Evolutionary conservation across 2,888 invertebrate genomes (phyloP).

Genomic region (Byasa hedistus): DNA sequence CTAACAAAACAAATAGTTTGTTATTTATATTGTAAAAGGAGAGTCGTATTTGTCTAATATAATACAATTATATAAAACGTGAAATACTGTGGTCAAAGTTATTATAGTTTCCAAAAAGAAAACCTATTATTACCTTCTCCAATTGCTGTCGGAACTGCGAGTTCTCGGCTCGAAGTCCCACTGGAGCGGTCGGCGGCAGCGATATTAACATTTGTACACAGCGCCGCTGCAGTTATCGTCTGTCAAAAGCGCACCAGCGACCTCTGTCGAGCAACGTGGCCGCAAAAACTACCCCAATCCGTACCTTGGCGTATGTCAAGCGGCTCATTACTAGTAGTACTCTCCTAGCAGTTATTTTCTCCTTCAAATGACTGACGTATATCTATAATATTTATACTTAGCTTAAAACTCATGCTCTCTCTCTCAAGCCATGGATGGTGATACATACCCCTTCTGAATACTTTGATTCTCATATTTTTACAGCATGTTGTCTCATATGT

Average conservation of each 20-base stretch:
- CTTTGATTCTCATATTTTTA: too few species aligned
- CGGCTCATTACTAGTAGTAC: slow-evolving; percentile 5
- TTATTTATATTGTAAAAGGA: too few species aligned
- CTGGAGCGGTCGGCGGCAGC: slow-evolving; percentile 62
- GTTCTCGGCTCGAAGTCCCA: slow-evolving; percentile 53
- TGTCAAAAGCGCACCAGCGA: slow-evolving; percentile 31
- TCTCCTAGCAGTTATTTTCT: not conserved
- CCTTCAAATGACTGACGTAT: not conserved
- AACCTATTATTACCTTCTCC: slow-evolving; percentile 7
- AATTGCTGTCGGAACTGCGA: slow-evolving; percentile 33
- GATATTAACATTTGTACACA: slow-evolving; percentile 71
- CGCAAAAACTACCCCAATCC: slow-evolving; percentile 24
- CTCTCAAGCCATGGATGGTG: too few species aligned
- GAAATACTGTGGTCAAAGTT: too few species aligned
- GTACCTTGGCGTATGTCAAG: not conserved
- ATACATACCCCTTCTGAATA: too few species aligned
- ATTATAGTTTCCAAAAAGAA: too few species aligned
- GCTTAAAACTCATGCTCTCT: too few species aligned
- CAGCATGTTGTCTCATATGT: too few species aligned
- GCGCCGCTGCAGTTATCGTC: slow-evolving; percentile 36
- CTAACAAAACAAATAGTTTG: too few species aligned
- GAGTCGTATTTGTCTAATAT: too few species aligned
- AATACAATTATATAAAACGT: too few species aligned
- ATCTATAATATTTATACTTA: not conserved
- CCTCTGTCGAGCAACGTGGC: slow-evolving; percentile 18